phyloP scores from a whole-genome alignment of 1,140 invertebrate species.

The Protaetia brevitarsis region DNA sequence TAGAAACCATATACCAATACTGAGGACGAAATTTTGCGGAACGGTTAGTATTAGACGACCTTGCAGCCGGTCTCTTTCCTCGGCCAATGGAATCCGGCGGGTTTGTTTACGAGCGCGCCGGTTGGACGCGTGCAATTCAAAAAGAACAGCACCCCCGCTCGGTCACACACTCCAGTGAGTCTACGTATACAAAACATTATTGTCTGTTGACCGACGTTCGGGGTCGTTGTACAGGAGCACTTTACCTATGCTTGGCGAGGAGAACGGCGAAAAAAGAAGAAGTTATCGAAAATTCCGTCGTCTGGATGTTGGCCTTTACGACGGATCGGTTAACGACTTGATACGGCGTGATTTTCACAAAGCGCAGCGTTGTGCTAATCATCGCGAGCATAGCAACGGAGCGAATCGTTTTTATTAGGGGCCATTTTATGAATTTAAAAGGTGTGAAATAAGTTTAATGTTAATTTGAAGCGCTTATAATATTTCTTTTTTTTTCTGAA shows the following conservation, averaged over 20 bases:
- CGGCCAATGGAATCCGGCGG: slow-evolving; percentile 30
- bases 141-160: slow-evolving; percentile 36
- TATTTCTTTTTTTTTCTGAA: no score
- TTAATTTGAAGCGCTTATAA: no score
- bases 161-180: not conserved
- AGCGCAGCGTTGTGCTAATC: slow-evolving; percentile 1
- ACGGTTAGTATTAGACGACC: slow-evolving; percentile 28
- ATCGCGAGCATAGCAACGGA: not conserved
- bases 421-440: no score
- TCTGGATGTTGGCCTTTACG: slow-evolving; percentile 2
- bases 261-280: not conserved
- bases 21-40: slow-evolving; percentile 33
- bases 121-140: slow-evolving; percentile 32
- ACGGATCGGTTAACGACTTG: slow-evolving; percentile 4
- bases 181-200: slow-evolving; percentile 23
- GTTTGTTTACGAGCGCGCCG: slow-evolving; percentile 37
- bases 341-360: not conserved
- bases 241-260: not conserved
- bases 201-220: slow-evolving; percentile 9
- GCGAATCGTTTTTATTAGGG: not conserved
- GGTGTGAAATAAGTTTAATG: no score
- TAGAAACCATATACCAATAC: slow-evolving; percentile 19
- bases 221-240: slow-evolving; percentile 26
- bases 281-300: not conserved
- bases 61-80: not conserved